phyloP scores from a whole-genome alignment of 2,113 vertebrate genomes.

The human region DNA sequence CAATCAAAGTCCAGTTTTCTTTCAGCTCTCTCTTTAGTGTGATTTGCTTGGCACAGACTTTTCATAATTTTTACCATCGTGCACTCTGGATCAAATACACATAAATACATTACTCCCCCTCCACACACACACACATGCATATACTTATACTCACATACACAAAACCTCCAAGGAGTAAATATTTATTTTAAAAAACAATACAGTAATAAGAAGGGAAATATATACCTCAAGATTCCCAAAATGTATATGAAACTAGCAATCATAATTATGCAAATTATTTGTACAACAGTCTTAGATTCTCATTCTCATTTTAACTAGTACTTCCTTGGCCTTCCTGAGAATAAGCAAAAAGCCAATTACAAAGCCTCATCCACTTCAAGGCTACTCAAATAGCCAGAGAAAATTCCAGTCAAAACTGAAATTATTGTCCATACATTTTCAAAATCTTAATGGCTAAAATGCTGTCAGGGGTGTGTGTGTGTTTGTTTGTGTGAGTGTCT shows the following conservation, averaged over 20 bases:
- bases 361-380: neutral
- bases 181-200: neutral
- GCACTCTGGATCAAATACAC: neutral
- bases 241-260: neutral
- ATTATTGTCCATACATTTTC: neutral
- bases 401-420: neutral
- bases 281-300: neutral
- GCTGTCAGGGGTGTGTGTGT: neutral
- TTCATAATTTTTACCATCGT: neutral
- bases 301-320: neutral
- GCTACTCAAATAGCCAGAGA: neutral
- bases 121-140: neutral
- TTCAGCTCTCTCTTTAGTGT: neutral
- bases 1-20: neutral
- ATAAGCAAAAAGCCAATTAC: neutral
- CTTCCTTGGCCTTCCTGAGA: neutral
- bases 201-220: constrained; percentile 1
- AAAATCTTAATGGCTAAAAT: neutral
- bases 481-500: neutral
- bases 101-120: neutral
- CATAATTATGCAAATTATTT: neutral
- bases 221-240: neutral
- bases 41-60: neutral
- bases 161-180: neutral
- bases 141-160: neutral